Evolutionary conservation across 2,888 invertebrate species (phyloP).

Genomic region (Oasisia sp.): DNA sequence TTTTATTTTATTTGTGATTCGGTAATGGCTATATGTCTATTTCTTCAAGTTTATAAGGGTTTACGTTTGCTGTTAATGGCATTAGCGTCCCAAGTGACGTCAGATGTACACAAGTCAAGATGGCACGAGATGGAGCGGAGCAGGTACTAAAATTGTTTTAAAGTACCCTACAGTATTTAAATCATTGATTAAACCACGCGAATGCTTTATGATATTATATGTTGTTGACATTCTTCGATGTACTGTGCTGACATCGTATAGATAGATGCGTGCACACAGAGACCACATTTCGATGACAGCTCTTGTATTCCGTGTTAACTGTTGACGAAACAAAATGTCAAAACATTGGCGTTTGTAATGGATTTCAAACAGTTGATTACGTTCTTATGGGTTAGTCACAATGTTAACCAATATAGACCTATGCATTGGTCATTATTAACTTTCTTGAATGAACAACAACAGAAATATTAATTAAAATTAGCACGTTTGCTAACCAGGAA

Average conservation of each 20-base stretch:
- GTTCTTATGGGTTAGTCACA: not conserved
- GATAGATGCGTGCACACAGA: not conserved
- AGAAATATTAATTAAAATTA: not conserved
- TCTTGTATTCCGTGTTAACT: not conserved
- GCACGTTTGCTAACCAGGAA: not conserved
- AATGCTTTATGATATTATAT: not conserved
- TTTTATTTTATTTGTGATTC: not conserved
- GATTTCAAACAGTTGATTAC: not conserved
- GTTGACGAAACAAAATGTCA: constrained; percentile 5
- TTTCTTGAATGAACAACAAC: not conserved
- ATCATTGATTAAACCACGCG: not conserved
- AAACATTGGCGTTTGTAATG: not conserved
- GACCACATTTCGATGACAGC: not conserved
- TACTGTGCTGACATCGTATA: not conserved
- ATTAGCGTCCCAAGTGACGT: not conserved
- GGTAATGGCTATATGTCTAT: not conserved
- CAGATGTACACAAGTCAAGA: constrained; percentile 13
- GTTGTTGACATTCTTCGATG: not conserved
- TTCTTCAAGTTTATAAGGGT: not conserved
- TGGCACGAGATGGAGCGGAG: constrained; percentile 4
- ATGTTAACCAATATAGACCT: not conserved
- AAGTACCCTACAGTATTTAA: not conserved
- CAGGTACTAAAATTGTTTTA: not conserved
- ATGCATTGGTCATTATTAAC: not conserved
- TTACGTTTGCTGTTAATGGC: not conserved